Conservation (phyloP, 2,888 invertebrate species). For the Phragmatobia fuliginosa region DNA sequence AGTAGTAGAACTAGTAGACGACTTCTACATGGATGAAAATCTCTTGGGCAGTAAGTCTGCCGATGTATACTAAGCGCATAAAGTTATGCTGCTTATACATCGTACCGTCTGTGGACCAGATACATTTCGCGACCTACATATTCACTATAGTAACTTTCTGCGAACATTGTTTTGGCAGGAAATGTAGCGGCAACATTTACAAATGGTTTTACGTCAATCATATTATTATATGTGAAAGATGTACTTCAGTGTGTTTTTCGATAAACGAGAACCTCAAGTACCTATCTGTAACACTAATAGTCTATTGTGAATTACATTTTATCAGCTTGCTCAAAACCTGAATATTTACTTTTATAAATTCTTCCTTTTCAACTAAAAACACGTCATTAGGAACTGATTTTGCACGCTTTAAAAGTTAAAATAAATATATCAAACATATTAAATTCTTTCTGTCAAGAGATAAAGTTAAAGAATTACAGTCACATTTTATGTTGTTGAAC, state of each 20-base stretch:
- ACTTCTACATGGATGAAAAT: no score
- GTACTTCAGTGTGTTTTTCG: background rate
- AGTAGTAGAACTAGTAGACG: no score
- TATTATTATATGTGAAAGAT: background rate
- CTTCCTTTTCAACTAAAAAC: background rate
- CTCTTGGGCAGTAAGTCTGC: background rate
- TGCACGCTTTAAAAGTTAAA: background rate
- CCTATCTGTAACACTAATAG: no score
- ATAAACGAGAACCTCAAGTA: background rate
- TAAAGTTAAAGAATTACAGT: background rate
- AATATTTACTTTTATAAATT: background rate
- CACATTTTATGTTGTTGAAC: no score
- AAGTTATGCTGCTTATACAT: background rate
- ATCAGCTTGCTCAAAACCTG: background rate
- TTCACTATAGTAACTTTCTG: background rate
- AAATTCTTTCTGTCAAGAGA: background rate
- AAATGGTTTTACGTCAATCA: background rate
- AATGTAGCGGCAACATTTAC: background rate
- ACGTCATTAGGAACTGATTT: background rate
- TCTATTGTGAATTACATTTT: background rate
- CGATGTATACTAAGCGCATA: no score
- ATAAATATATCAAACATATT: no score
- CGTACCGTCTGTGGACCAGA: background rate
- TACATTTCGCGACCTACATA: background rate
- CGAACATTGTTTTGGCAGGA: background rate